phyloP scores from a whole-genome alignment of 2,113 vertebrate genomes.

The Brachyistius frenatus region DNA sequence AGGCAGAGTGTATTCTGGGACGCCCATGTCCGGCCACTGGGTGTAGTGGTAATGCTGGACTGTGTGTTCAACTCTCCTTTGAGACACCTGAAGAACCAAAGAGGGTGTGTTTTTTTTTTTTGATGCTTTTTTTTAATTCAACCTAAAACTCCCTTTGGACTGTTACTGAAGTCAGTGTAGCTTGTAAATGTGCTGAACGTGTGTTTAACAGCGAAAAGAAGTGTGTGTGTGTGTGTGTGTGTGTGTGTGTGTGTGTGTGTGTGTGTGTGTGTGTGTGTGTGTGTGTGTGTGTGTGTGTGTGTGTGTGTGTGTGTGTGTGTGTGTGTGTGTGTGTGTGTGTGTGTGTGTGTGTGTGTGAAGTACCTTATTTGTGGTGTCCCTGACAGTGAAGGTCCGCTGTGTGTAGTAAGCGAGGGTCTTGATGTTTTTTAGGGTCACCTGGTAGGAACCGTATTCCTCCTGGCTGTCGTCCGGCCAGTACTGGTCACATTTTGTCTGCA shows the following conservation, averaged over 20 bases:
- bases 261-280: no score
- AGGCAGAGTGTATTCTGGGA: conserved; percentile 93
- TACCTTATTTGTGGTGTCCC: conserved; percentile 92
- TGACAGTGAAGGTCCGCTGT: conserved; percentile 90
- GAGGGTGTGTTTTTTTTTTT: background rate
- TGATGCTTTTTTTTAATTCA: background rate
- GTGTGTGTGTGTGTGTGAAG: no score
- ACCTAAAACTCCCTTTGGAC: background rate
- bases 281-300: no score
- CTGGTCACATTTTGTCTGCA: conserved; percentile 97
- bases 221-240: no score
- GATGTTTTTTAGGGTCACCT: conserved; percentile 91
- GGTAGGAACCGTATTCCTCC: conserved; percentile 94
- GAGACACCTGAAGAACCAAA: conserved; percentile 83
- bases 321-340: no score
- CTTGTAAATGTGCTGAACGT: background rate
- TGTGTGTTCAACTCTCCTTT: conserved; percentile 89
- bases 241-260: no score
- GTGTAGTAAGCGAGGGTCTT: conserved; percentile 94
- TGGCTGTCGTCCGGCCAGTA: conserved; percentile 95
- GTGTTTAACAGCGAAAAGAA: background rate
- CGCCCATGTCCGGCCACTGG: conserved; percentile 99
- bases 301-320: no score
- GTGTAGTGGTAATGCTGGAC: conserved; percentile 97
- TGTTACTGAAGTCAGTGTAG: background rate